These are phyloP conservation scores for Chrysogorgia sp. DNA, from an alignment of 92 coral and sea anemone species.

Conservation along the genomic window DNA sequence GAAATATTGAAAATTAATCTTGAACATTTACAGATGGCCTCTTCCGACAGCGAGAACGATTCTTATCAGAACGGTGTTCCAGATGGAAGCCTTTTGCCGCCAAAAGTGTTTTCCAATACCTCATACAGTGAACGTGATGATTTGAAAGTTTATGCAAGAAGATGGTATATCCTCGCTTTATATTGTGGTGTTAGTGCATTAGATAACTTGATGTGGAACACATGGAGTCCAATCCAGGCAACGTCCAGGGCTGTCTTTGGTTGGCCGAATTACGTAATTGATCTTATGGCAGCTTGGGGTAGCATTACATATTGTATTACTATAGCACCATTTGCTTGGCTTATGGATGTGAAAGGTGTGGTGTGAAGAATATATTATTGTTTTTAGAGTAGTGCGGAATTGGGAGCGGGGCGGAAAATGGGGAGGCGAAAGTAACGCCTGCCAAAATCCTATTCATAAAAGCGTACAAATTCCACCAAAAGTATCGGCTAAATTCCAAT, in stretches of 20 bases:
- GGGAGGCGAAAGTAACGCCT: too few relatives aligned
- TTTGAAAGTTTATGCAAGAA: slow-evolving; percentile 72
- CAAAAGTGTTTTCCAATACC: slow-evolving; percentile 1
- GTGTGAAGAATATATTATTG: not conserved
- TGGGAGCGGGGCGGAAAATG: too few relatives aligned
- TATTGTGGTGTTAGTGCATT: slow-evolving; percentile 77
- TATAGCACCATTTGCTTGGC: slow-evolving; percentile 93
- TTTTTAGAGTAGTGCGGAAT: not conserved
- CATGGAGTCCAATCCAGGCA: slow-evolving; percentile 98
- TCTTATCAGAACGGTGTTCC: slow-evolving; percentile 6
- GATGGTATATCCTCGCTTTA: slow-evolving; percentile 84
- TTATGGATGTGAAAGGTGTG: slow-evolving; percentile 92
- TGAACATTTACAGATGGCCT: slow-evolving; percentile 3
- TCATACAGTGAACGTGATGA: not conserved
- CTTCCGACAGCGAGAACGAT: not conserved
- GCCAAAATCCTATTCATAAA: too few relatives aligned
- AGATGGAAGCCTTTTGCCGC: slow-evolving; percentile 19
- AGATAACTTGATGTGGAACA: slow-evolving; percentile 90
- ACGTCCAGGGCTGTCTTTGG: slow-evolving; percentile 86
- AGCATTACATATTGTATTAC: slow-evolving; percentile 85
- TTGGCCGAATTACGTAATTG: slow-evolving; percentile 82
- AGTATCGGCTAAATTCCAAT: too few relatives aligned
- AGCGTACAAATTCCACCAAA: too few relatives aligned
- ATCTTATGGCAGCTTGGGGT: slow-evolving; percentile 94
- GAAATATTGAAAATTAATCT: too few relatives aligned